Conservation (phyloP, 1,140 invertebrate species). For the Apis florea region DNA sequence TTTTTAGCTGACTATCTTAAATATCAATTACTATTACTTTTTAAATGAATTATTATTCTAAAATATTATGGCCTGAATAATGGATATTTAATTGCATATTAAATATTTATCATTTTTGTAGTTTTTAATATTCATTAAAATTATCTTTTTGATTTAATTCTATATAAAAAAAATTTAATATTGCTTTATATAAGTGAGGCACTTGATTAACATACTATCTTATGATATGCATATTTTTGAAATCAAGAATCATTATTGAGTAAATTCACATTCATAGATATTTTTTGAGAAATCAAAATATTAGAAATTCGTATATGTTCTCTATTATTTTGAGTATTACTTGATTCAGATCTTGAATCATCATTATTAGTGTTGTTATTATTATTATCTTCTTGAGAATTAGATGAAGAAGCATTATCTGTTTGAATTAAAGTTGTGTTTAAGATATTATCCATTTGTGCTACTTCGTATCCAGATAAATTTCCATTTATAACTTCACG, state of each 20-base stretch:
- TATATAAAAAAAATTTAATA: neutral
- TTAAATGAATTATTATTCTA: neutral
- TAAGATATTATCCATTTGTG: conserved; percentile 66
- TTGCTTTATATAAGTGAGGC: neutral
- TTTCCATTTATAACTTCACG: conserved; percentile 59
- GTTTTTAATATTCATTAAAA: neutral
- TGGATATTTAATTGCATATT: neutral
- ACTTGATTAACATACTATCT: neutral
- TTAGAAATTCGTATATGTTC: conserved; percentile 55
- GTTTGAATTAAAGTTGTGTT: conserved; percentile 60
- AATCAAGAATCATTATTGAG: conserved; percentile 63
- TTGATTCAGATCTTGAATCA: conserved; percentile 43
- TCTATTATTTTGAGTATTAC: conserved; percentile 44
- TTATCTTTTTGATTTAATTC: neutral
- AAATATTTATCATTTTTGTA: neutral
- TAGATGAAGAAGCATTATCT: conserved; percentile 57
- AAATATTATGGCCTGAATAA: neutral
- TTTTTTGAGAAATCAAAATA: conserved; percentile 65
- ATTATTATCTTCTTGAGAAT: neutral
- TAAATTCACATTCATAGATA: conserved; percentile 67
- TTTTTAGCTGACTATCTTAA: neutral
- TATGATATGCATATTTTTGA: neutral
- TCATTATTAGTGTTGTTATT: conserved; percentile 38
- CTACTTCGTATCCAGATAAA: conserved; percentile 63
- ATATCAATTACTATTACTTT: neutral